phyloP scores from a whole-genome alignment of 2,797 vertebrate species.

The Platalea minor region DNA sequence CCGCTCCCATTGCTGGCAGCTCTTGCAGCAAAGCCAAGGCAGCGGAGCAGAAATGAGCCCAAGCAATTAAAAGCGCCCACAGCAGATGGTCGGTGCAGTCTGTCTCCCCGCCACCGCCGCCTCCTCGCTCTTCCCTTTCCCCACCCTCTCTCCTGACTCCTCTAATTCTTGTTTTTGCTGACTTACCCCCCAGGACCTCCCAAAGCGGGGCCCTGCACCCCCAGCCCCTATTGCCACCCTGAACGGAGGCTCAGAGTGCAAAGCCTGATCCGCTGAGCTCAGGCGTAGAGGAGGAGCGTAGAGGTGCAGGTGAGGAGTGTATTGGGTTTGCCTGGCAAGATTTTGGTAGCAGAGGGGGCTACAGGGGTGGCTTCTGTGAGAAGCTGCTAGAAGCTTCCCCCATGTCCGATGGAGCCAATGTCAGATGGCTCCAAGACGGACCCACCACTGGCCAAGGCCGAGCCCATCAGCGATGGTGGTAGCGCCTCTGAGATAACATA shows the following conservation, averaged over 20 bases:
- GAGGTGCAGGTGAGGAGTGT: no score
- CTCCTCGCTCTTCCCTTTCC: not conserved
- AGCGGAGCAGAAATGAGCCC: not conserved
- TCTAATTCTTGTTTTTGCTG: not conserved
- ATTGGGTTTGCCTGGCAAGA: not conserved
- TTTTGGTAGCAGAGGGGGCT: no score
- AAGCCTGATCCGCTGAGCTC: not conserved
- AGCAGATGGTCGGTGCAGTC: conserved; percentile 39
- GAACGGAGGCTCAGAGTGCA: fast-evolving
- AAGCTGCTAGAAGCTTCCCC: no score
- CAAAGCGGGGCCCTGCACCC: not conserved
- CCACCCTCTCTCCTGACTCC: not conserved
- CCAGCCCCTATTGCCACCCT: not conserved
- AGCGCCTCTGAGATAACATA: no score
- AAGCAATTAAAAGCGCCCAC: not conserved
- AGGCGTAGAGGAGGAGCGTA: not conserved
- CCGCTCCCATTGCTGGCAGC: not conserved
- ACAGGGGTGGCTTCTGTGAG: no score
- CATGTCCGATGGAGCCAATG: no score
- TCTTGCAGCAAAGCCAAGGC: not conserved
- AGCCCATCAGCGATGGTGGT: no score
- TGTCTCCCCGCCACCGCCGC: not conserved
- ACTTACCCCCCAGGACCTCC: not conserved
- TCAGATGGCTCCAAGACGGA: no score
- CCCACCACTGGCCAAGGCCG: no score